These are phyloP conservation scores for Aratinga solstitialis DNA, from an alignment of 2,797 vertebrate genomes.

Conservation along the genomic window DNA sequence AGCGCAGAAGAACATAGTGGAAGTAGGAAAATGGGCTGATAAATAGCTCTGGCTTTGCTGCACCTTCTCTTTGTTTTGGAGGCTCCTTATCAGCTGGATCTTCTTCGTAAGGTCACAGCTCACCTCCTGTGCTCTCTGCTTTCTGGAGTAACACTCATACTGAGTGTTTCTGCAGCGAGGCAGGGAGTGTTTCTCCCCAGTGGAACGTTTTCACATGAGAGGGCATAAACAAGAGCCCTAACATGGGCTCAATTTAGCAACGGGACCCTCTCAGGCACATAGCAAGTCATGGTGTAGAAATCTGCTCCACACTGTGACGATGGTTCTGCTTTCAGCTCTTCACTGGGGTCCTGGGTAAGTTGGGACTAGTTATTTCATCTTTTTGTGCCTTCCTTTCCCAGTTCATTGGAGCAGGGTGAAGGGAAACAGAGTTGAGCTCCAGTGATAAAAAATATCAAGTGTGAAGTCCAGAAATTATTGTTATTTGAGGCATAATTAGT, in stretches of 20 bases:
- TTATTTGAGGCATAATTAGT: neutral
- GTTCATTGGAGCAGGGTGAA: neutral
- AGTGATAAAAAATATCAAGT: neutral
- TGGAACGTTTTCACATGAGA: neutral
- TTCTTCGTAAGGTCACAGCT: neutral
- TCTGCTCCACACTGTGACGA: neutral
- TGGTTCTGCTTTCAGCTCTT: neutral
- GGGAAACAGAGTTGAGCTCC: neutral
- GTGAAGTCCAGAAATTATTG: neutral
- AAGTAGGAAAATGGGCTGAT: neutral
- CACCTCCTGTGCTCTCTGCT: neutral
- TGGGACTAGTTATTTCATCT: neutral
- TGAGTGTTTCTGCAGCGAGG: neutral
- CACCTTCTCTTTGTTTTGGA: neutral
- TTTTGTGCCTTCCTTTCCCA: neutral
- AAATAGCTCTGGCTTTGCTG: neutral
- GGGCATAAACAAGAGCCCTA: neutral
- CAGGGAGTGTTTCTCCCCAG: neutral
- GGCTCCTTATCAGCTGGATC: neutral
- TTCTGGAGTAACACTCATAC: neutral
- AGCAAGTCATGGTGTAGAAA: neutral
- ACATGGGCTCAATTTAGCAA: neutral
- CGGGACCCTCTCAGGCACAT: neutral
- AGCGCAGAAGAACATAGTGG: neutral
- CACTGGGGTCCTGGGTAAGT: neutral